Base-by-base conservation (phyloP, 2,113 vertebrate species). In the Ursus arctos region DNA sequence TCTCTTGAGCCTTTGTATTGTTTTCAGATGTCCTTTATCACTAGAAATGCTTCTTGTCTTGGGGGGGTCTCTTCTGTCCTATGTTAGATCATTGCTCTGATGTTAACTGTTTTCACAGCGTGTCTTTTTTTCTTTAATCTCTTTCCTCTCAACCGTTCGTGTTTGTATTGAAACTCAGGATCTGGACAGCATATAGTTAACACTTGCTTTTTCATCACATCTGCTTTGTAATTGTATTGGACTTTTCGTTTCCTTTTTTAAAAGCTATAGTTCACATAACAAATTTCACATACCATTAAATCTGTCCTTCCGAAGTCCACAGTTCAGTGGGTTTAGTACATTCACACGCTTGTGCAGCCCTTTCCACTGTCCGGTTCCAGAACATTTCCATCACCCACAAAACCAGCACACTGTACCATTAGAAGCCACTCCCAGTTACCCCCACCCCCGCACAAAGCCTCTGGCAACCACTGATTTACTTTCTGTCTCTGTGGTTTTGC, bases 401-500 rank as follows among this genome's bases (percentile, higher is more conserved):
- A 47, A 47, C n/a, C 43, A 47, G 4, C 2, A 28, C 7, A 33
- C 6, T 0, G 0, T n/a, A 12, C 59, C n/a, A 8, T 13, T 4
- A 51, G 63, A 24, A 22, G 26, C 28, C 84, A 47, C 26, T 57
- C 63, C 63, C 9, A 6, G 33, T 31, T 8, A 2, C 81, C 33
- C 22, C 36, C 26, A 4, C 4, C 43, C 24, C 43, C 11, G 1
- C 81, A 28, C 10, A 31, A 12, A 16, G 1, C 49, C 59, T 43
- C 51, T 28, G 49, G 21, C 40, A 21, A 5, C 47, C 33, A 2
- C 21, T 4, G 4, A 1, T 43, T 57, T 79, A 1, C 19, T 40
- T 33, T 22, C 36, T 26, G 1, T 26, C 40, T 21, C 22, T 49
- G 5, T 72, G 31, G 79, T 4, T 79, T 83, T 81, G 4, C 13